phyloP scores from a whole-genome alignment of 1,140 invertebrate species.

The Drosophila bocqueti region DNA sequence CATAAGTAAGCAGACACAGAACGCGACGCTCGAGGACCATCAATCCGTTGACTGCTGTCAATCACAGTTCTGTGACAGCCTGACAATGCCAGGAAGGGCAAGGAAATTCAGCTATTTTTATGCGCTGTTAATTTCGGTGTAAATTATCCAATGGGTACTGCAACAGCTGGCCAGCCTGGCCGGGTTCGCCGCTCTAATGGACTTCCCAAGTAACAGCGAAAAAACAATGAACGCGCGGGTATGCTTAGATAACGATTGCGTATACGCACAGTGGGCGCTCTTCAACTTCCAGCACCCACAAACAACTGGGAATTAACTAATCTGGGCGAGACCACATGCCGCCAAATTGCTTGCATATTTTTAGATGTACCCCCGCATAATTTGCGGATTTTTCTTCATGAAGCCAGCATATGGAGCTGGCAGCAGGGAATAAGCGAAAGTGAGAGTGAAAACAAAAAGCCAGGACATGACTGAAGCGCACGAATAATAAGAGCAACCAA shows the following conservation, averaged over 20 bases:
- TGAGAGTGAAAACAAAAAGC: slow-evolving; percentile 34
- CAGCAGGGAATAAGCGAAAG: slow-evolving; percentile 21
- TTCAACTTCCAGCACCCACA: slow-evolving; percentile 25
- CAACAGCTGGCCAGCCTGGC: slow-evolving; percentile 58
- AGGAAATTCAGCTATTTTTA: slow-evolving; percentile 61
- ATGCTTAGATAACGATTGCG: slow-evolving; percentile 56
- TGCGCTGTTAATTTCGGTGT: slow-evolving; percentile 71
- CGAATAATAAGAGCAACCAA: slow-evolving; percentile 56
- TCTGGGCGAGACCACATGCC: slow-evolving; percentile 62
- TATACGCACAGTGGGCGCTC: slow-evolving; percentile 58
- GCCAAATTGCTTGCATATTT: slow-evolving; percentile 67
- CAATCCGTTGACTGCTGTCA: slow-evolving; percentile 69
- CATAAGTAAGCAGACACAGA: slow-evolving; percentile 54
- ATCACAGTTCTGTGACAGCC: slow-evolving; percentile 58
- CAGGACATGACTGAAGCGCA: slow-evolving; percentile 48
- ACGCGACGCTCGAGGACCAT: slow-evolving; percentile 39
- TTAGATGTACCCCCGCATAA: slow-evolving; percentile 60
- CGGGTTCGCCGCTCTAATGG: slow-evolving; percentile 38
- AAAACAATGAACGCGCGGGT: slow-evolving; percentile 21
- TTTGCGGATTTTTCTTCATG: slow-evolving; percentile 75
- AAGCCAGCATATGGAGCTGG: slow-evolving; percentile 63
- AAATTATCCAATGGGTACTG: slow-evolving; percentile 66
- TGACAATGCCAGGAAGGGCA: slow-evolving; percentile 42
- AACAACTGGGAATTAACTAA: slow-evolving; percentile 52
- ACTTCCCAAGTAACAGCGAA: slow-evolving; percentile 31